A percentile compares a stretch with the other conserved stretches of the same genome.
Evolutionary conservation across 2,113 vertebrate species (phyloP).

Genomic region (Phainopepla nitens): DNA sequence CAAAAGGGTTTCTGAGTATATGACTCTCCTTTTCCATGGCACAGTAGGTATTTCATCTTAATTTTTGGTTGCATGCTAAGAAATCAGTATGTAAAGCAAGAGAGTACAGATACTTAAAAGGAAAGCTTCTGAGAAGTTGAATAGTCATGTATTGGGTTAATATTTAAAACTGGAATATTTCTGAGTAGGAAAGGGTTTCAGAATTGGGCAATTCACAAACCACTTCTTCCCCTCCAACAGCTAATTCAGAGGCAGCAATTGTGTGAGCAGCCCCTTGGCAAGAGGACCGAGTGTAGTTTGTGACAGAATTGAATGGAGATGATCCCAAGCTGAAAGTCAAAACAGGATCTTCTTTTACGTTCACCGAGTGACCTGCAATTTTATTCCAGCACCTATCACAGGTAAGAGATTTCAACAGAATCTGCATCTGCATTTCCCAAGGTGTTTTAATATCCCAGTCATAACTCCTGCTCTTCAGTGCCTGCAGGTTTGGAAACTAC

Average conservation of each 20-base stretch:
- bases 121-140: conserved; percentile 8
- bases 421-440: background rate
- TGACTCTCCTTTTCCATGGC: background rate
- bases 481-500: background rate
- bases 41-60: conserved; percentile 48
- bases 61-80: conserved; percentile 24
- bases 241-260: background rate
- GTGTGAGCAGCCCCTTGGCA: background rate
- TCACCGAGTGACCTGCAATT: background rate
- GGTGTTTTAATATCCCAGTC: background rate
- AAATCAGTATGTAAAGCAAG: conserved; percentile 19
- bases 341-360: background rate
- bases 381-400: background rate
- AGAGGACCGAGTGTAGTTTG: background rate
- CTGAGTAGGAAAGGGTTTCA: background rate
- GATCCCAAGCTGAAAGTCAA: conserved; percentile 42
- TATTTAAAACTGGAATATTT: conserved; percentile 20
- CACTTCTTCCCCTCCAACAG: conserved; percentile 21
- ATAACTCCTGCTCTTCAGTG: background rate
- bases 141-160: background rate
- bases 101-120: background rate
- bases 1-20: background rate
- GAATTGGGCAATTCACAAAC: background rate
- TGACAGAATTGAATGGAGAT: conserved; percentile 16
- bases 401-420: conserved; percentile 13